Percentiles rank a stretch among this genome's conserved stretches.
These are phyloP conservation scores for Chlorospingus semifuscus DNA, from an alignment of 2,797 vertebrate genomes.

Conservation along the genomic window DNA sequence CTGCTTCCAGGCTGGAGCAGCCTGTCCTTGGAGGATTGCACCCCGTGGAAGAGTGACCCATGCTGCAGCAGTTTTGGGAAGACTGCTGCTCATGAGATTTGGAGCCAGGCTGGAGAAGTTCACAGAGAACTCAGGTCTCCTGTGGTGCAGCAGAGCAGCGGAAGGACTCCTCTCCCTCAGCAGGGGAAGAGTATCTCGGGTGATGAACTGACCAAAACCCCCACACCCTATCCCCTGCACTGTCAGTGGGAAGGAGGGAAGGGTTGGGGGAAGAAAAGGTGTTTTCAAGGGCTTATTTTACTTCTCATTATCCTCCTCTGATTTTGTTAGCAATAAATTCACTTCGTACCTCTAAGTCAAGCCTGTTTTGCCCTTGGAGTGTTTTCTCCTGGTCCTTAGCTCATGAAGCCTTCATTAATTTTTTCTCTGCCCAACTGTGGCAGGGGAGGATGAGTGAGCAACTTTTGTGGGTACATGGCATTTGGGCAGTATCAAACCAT, in stretches of 20 bases:
- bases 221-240: fast-evolving
- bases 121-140: background rate
- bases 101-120: background rate
- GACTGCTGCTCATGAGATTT: background rate
- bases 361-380: background rate
- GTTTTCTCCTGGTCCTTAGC: background rate
- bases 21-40: background rate
- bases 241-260: background rate
- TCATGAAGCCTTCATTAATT: background rate
- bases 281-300: background rate
- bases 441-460: background rate
- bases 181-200: fast-evolving
- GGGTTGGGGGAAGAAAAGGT: background rate
- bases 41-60: background rate
- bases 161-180: background rate
- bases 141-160: fast-evolving
- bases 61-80: background rate
- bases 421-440: background rate
- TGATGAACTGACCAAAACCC: background rate
- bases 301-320: background rate
- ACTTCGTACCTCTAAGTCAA: background rate
- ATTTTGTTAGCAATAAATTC: background rate
- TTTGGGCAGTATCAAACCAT: background rate
- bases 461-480: background rate
- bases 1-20: background rate